These are phyloP conservation scores for Lapara coniferarum DNA, from an alignment of 2,888 invertebrate genomes.

Conservation along the genomic window DNA sequence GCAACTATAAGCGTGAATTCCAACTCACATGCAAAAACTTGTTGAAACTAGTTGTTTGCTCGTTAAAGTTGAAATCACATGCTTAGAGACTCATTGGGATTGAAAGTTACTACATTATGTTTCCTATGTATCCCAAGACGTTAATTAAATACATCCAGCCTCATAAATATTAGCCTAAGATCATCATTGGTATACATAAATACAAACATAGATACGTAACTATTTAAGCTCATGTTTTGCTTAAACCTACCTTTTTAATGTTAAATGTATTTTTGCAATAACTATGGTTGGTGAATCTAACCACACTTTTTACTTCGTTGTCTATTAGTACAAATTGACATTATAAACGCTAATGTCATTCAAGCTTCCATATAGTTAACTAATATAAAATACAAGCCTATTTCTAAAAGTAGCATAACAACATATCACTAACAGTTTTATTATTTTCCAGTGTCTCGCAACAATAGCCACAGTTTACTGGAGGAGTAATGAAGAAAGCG, in stretches of 20 bases:
- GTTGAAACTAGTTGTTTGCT: constrained; percentile 13
- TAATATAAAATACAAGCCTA: too few relatives aligned
- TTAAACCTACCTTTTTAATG: too few relatives aligned
- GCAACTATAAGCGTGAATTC: neutral
- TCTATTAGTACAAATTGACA: too few relatives aligned
- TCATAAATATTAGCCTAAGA: neutral
- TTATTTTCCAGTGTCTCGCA: constrained; percentile 87
- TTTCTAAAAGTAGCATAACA: neutral
- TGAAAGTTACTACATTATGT: constrained; percentile 11
- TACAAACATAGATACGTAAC: neutral
- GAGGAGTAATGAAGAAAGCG: constrained; percentile 94
- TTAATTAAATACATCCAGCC: constrained; percentile 12
- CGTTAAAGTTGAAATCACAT: constrained; percentile 13
- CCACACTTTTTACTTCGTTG: too few relatives aligned
- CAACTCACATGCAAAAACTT: constrained; percentile 1
- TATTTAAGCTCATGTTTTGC: too few relatives aligned
- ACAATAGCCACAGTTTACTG: constrained; percentile 94
- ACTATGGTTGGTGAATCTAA: too few relatives aligned
- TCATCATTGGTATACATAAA: neutral
- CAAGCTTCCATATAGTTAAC: too few relatives aligned
- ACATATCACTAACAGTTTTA: neutral
- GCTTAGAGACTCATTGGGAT: constrained; percentile 21
- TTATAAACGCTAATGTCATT: too few relatives aligned
- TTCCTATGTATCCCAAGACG: neutral
- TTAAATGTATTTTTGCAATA: too few relatives aligned